Evolutionary conservation across 2,888 invertebrate species (phyloP).

Genomic region (Erynnis tages): DNA sequence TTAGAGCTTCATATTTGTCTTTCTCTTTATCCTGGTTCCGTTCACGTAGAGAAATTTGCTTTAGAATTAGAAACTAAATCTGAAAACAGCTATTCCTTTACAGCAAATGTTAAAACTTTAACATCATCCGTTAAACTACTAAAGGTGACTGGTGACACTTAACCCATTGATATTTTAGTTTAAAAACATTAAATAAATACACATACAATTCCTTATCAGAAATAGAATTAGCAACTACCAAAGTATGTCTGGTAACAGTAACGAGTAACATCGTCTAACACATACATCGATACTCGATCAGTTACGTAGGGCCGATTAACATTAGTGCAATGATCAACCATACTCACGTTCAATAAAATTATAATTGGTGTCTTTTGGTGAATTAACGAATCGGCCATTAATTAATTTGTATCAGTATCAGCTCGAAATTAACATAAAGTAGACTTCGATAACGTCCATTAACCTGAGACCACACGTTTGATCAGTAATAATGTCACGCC

Average conservation of each 20-base stretch:
- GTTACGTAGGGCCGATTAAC: slow-evolving; percentile 1
- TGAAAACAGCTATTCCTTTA: no score
- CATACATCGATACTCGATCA: slow-evolving; percentile 37
- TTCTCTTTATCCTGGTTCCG: neutral
- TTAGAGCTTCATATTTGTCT: slow-evolving; percentile 11
- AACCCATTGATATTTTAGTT: slow-evolving; percentile 26
- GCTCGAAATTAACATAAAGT: slow-evolving; percentile 72
- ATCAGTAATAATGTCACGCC: slow-evolving; percentile 42
- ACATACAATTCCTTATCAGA: slow-evolving; percentile 1
- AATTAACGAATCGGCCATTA: slow-evolving; percentile 66
- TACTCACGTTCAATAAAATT: slow-evolving; percentile 49
- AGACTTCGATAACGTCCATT: slow-evolving; percentile 72
- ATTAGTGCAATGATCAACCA: slow-evolving; percentile 48
- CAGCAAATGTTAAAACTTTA: neutral
- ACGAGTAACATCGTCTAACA: slow-evolving; percentile 50
- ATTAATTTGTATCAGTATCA: slow-evolving; percentile 56
- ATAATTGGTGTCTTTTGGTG: slow-evolving; percentile 70
- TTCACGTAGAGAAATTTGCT: neutral
- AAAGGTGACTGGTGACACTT: slow-evolving; percentile 65
- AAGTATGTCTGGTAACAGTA: slow-evolving; percentile 58
- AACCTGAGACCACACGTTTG: slow-evolving; percentile 79
- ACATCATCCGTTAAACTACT: slow-evolving; percentile 8
- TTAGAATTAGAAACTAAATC: slow-evolving; percentile 1
- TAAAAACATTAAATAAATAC: slow-evolving; percentile 3
- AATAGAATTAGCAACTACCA: slow-evolving; percentile 49